Percentiles rank a stretch among this genome's conserved stretches.
These are phyloP conservation scores for Arothron firmamentum DNA, from an alignment of 2,113 vertebrate genomes.

Conservation along the genomic window DNA sequence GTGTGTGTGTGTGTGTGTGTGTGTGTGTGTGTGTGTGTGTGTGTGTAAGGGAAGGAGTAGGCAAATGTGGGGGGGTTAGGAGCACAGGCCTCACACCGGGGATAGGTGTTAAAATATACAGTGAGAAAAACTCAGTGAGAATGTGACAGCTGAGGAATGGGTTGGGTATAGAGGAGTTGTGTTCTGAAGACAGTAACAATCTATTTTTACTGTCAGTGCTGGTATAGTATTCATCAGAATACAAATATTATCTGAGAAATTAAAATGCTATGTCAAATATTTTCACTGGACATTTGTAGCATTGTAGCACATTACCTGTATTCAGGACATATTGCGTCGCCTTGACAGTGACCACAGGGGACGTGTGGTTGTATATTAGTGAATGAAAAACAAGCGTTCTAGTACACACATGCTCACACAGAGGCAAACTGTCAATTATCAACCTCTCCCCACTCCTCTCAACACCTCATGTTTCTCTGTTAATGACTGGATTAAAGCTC, in stretches of 20 bases:
- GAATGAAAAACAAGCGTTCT: no score
- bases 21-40: constrained; percentile 13
- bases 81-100: constrained; percentile 50
- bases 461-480: constrained; percentile 86
- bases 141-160: constrained; percentile 63
- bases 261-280: constrained; percentile 12
- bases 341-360: no score
- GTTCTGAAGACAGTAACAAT: constrained; percentile 53
- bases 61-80: constrained; percentile 37
- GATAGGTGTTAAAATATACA: constrained; percentile 78
- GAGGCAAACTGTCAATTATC: constrained; percentile 84
- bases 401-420: constrained; percentile 7
- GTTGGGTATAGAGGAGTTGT: constrained; percentile 19
- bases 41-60: not conserved
- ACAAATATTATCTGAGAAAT: constrained; percentile 15
- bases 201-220: constrained; percentile 44
- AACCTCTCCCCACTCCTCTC: constrained; percentile 89
- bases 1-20: constrained; percentile 19
- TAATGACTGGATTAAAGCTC: constrained; percentile 95
- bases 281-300: not conserved
- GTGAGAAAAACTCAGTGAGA: constrained; percentile 67
- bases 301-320: no score
- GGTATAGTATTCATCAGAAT: constrained; percentile 20
- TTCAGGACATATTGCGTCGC: no score
- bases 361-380: no score